phyloP scores from a whole-genome alignment of 2,113 vertebrate species.

The Ardeotis arabs region DNA sequence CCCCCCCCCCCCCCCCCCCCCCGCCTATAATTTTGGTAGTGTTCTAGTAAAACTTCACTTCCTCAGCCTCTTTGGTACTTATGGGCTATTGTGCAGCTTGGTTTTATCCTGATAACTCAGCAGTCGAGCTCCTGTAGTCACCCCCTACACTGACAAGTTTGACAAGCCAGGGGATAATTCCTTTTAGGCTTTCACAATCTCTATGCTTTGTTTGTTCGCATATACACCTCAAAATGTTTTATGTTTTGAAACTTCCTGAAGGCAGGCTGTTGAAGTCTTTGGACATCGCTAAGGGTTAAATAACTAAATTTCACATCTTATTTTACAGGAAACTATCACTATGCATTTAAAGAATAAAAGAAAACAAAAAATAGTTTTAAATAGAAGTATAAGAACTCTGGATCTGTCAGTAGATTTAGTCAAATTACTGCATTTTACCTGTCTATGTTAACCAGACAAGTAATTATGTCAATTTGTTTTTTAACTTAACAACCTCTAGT shows the following conservation, averaged over 20 bases:
- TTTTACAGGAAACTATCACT: neutral
- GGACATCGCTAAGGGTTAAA: neutral
- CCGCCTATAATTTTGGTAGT: neutral
- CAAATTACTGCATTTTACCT: neutral
- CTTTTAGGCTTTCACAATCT: neutral
- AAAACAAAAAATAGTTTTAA: neutral
- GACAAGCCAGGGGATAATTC: neutral
- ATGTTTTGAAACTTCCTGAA: neutral
- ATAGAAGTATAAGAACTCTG: neutral
- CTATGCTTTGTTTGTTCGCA: neutral
- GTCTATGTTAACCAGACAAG: neutral
- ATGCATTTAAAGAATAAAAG: neutral
- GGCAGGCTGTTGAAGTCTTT: neutral
- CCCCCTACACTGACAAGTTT: neutral
- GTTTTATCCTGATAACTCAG: neutral
- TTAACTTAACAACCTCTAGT: neutral
- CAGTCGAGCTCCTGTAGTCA: neutral
- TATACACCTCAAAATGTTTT: neutral
- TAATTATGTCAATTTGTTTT: neutral
- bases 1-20: fast-evolving
- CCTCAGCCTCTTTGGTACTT: neutral
- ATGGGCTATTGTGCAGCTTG: neutral
- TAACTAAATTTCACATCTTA: neutral
- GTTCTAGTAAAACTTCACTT: neutral
- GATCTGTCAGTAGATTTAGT: neutral